Base-by-base conservation (phyloP, 2,888 invertebrate genomes). In the Carterocephalus palaemon region DNA sequence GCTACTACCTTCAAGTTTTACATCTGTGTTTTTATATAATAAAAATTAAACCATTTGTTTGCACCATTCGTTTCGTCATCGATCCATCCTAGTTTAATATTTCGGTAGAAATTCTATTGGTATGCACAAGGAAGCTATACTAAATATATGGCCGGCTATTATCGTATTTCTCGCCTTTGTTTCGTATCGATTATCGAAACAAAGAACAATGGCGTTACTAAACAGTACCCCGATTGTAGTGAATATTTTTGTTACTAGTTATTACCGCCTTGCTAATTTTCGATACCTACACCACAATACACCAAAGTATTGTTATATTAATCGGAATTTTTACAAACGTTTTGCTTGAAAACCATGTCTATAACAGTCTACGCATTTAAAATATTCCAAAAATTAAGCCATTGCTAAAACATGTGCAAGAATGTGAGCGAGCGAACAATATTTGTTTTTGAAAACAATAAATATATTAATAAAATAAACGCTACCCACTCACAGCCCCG, bases 111-210 rank as follows among this genome's bases (percentile, higher is more conserved):
- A n/a, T n/a, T n/a, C n/a, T 19, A 39, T 39, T 9, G 19, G 22
- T 32, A 41, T 28, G 28, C 22, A 15, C 33, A 13, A 22, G 10
- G 33, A 36, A 28, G 28, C 34, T 36, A 12, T 19, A 26, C 4
- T 26, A 24, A 42, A 26, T 34, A 7, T 33, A 20, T 13, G 22
- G 12, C 20, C 13, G 22, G 17, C 34, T 20, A 53, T 60, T 49
- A 51, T 46, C 47, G 46, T 39, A 52, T 49, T 57, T 56, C 48
- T 45, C 46, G 51, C 50, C 56, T 52, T 48, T 54, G 53, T 54
- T 54, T 53, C 49, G 34, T 51, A 53, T 53, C 50, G 55, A 55
- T 53, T 54, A 52, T 42, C 13, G 47, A 49, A 31, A 57, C 52
- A 51, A 51, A 48, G 52, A 55, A 54, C 55, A 52, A 59, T 57